A percentile compares a stretch with the other conserved stretches of the same genome.
Evolutionary conservation across 1,140 invertebrate species (phyloP).

Genomic region (Drosophila lini): DNA sequence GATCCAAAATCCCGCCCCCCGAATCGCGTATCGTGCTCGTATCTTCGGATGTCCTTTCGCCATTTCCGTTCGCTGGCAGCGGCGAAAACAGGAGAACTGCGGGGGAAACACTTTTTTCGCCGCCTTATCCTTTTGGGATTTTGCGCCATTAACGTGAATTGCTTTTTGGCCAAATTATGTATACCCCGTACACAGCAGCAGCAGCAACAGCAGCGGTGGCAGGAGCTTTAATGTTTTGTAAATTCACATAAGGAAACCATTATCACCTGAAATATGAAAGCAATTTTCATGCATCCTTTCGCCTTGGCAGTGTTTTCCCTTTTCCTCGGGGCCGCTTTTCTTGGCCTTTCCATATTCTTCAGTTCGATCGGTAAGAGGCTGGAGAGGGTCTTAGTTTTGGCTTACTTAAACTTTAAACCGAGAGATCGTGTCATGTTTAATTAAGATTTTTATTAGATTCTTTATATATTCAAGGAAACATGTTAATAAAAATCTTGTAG

Average conservation of each 20-base stretch:
- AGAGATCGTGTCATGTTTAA: background rate
- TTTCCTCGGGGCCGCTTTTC: constrained; percentile 42
- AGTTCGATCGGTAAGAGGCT: background rate
- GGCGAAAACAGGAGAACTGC: constrained; percentile 38
- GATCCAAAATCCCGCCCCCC: constrained; percentile 22
- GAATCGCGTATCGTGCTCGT: constrained; percentile 65
- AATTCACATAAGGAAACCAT: constrained; percentile 84
- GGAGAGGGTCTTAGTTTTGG: background rate
- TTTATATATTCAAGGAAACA: too few relatives aligned
- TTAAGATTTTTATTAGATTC: too few relatives aligned
- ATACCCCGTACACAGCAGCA: constrained; percentile 51
- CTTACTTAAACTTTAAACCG: background rate
- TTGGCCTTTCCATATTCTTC: constrained; percentile 9
- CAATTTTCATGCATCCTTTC: constrained; percentile 84
- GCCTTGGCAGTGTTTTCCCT: constrained; percentile 5
- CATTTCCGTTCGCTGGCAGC: constrained; percentile 58
- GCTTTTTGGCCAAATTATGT: constrained; percentile 84
- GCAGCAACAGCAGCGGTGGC: constrained; percentile 12
- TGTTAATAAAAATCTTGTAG: too few relatives aligned
- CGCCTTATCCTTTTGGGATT: constrained; percentile 82
- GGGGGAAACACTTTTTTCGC: constrained; percentile 50
- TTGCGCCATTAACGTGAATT: constrained; percentile 82
- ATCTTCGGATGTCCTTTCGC: constrained; percentile 79
- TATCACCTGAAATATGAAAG: constrained; percentile 84
- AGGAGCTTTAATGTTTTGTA: constrained; percentile 83